These are phyloP conservation scores for Drosophila bocqueti DNA, from an alignment of 1,140 invertebrate species.

Conservation along the genomic window DNA sequence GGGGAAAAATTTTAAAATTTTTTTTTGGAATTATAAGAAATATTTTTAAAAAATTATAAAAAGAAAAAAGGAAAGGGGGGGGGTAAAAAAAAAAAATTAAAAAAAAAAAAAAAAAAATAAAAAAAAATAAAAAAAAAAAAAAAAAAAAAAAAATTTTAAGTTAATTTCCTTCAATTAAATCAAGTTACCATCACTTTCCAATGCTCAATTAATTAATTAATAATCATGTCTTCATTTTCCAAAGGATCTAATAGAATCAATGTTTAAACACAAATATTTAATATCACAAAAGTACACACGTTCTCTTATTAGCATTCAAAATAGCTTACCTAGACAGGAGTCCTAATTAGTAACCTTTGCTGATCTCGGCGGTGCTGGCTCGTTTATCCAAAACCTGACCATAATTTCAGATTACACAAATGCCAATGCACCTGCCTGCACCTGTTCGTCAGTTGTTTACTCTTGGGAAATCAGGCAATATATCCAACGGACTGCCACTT, in stretches of 20 bases:
- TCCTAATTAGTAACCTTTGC: slow-evolving; percentile 24
- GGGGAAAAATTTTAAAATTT: no score
- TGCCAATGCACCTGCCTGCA: slow-evolving; percentile 25
- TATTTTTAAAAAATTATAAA: no score
- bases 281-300: not conserved
- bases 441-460: slow-evolving; percentile 21
- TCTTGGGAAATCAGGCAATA: slow-evolving; percentile 39
- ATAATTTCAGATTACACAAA: slow-evolving; percentile 38
- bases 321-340: not conserved
- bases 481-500: slow-evolving; percentile 34
- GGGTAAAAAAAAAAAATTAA: no score
- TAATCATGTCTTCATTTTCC: no score
- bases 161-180: not conserved
- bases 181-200: not conserved
- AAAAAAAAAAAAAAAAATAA: no score
- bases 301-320: not conserved
- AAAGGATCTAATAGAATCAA: not conserved
- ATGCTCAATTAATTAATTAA: not conserved
- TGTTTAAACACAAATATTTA: slow-evolving; percentile 7
- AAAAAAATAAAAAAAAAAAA: no score
- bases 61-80: no score
- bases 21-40: no score
- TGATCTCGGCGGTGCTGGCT: not conserved
- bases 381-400: slow-evolving; percentile 16
- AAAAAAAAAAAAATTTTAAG: no score